Evolutionary conservation across 2,797 vertebrate genomes (phyloP).

Genomic region (Muraenolepis orangiensis): DNA sequence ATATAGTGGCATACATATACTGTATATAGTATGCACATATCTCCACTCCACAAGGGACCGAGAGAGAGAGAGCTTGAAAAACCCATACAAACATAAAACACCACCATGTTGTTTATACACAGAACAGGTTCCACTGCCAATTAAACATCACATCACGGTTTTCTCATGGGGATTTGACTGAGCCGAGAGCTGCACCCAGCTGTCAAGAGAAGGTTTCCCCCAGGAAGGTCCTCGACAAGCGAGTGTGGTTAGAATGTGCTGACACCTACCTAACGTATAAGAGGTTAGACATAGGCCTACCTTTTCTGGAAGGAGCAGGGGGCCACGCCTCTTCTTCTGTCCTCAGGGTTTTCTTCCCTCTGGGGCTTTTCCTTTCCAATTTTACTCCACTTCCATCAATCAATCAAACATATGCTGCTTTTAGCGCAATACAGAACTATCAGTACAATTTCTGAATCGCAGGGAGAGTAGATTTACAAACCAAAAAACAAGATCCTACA

Average conservation of each 20-base stretch:
- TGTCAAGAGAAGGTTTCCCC: neutral
- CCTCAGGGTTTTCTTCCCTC: too few relatives aligned
- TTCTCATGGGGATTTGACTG: neutral
- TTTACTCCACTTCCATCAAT: neutral
- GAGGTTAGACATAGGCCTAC: neutral
- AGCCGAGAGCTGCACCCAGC: neutral
- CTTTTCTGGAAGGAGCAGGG: neutral
- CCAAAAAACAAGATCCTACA: neutral
- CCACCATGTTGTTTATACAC: neutral
- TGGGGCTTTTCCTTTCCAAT: too few relatives aligned
- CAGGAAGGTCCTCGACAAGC: neutral
- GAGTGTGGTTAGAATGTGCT: neutral
- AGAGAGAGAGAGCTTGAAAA: neutral
- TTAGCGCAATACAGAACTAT: neutral
- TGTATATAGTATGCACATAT: neutral
- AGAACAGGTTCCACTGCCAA: neutral
- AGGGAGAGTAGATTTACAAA: neutral
- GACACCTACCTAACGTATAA: neutral
- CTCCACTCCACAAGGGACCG: neutral
- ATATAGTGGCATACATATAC: too few relatives aligned
- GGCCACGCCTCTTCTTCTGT: too few relatives aligned
- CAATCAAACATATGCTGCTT: neutral
- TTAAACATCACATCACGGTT: neutral
- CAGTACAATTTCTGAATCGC: neutral
- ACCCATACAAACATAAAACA: neutral